Conservation (phyloP, 2,797 vertebrate genomes). For the Thaleichthys pacificus region DNA sequence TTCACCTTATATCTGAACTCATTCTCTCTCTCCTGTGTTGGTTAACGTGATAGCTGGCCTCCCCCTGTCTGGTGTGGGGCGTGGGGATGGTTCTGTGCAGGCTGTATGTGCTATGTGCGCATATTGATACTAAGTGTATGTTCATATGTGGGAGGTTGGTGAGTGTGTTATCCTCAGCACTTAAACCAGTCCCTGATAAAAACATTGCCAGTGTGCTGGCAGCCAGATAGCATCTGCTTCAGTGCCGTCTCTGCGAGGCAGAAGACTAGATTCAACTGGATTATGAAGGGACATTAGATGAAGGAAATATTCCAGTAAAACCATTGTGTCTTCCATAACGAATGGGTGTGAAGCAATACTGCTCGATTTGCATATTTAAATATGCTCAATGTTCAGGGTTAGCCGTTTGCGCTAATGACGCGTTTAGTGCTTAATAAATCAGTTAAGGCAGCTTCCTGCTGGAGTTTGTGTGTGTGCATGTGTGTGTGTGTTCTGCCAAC, state of each 20-base stretch:
- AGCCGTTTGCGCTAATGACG: constrained; percentile 78
- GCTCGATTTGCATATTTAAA: constrained; percentile 76
- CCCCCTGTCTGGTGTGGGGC: constrained; percentile 18
- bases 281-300: constrained; percentile 53
- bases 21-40: no score
- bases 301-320: constrained; percentile 63
- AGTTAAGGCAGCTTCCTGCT: constrained; percentile 71
- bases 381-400: constrained; percentile 73
- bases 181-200: constrained; percentile 18
- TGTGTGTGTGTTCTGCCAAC: constrained; percentile 13
- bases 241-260: constrained; percentile 37
- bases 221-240: constrained; percentile 41
- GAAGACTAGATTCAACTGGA: constrained; percentile 61
- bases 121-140: constrained; percentile 14
- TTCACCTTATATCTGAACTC: neutral
- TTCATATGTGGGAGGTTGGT: constrained; percentile 18
- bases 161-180: constrained; percentile 18
- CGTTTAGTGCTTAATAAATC: constrained; percentile 79
- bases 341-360: constrained; percentile 47
- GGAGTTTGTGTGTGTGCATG: constrained; percentile 40
- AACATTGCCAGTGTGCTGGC: neutral
- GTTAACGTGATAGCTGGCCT: no score
- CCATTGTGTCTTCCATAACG: constrained; percentile 51
- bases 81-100: constrained; percentile 8
- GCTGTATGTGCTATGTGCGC: constrained; percentile 11